A percentile compares a stretch with the other conserved stretches of the same genome.
phyloP scores from a whole-genome alignment of 2,113 vertebrate species.

The human region GRCh38 chrX:17249001-17249500 shows the following conservation, averaged over 20 bases:
- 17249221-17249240: neutral
- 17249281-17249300: neutral
- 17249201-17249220: neutral
- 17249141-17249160: neutral
- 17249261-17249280: neutral
- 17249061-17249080: neutral
- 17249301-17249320: neutral
- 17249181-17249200: neutral
- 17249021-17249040: neutral
- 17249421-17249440: neutral
- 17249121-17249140: neutral
- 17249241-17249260: neutral
- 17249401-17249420: neutral
- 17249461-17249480: neutral
- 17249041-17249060: neutral
- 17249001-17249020: neutral
- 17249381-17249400: constrained; percentile 10
- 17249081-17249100: neutral
- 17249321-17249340: constrained; percentile 14
- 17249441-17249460: neutral
- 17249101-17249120: neutral
- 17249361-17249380: constrained; percentile 35
- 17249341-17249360: neutral
- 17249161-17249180: neutral
- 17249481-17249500: neutral